Base-by-base conservation (phyloP, 2,888 invertebrate genomes). In the Oxyteleia sp. region DNA sequence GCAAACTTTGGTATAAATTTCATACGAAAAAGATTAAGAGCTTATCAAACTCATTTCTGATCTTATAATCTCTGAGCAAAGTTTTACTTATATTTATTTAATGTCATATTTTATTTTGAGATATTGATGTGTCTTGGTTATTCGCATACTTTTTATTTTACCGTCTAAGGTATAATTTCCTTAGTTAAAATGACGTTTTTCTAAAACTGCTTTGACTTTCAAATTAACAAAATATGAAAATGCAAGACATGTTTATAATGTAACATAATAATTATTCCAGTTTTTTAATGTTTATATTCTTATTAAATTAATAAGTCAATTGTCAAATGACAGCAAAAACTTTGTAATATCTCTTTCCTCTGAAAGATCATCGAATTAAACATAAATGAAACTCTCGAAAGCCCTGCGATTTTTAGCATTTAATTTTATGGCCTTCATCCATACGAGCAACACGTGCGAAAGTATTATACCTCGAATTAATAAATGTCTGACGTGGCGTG, bases 401-500 rank as follows among this genome's bases (percentile, higher is more conserved):
- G 16, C 11, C 0, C 20, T 11, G 15, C 26, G 23, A 59, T 59
- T 45, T 61, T 43, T 45, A 41, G 45, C 11, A 35, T 11, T 26
- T 13, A 32, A 26, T 59, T 74, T 35, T 53, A 57, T n/a, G 23
- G 13, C 15, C 20, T 53, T 20, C 59, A 26, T 38, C 47, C 41
- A 8, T 41, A 43, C 29, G 20, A 35, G 26, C 61, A 59, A 53
- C 66, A 68, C 47, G 43, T 51, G 64, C 59, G 32, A 61, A 59
- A 41, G 45, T 41, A 13, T 57, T 61, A 53, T 32, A 35, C 51
- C 26, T 16, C 41, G 51, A 57, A 74, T 68, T 81, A 68, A 81
- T 81, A 63, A 75, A 81, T 61, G 53, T 63, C 69, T 43, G 63
- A 38, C 55, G 69, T 38, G 41, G 38, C 47, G 59, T 64, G 57